Conservation (phyloP, 2,888 invertebrate genomes). For the Drosophila prostipennis region DNA sequence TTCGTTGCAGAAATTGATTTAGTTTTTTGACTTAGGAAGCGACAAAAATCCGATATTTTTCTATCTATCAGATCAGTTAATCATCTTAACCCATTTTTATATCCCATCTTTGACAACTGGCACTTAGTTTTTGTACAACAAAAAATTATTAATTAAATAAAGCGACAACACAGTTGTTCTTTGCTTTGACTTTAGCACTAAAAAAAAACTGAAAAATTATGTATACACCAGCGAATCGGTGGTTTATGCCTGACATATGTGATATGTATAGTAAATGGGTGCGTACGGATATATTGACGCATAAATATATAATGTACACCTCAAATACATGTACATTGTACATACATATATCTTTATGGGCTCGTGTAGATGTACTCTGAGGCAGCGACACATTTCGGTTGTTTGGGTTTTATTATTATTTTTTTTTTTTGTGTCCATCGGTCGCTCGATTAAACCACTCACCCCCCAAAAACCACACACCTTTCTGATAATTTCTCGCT, state of each 20-base stretch:
- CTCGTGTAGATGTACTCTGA: slow-evolving; percentile 14
- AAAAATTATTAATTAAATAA: slow-evolving; percentile 19
- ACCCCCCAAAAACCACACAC: slow-evolving; percentile 8
- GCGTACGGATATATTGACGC: slow-evolving; percentile 20
- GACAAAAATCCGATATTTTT: too few relatives aligned
- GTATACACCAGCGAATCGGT: slow-evolving; percentile 69
- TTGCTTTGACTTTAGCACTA: slow-evolving; percentile 52
- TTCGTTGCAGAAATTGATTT: too few relatives aligned
- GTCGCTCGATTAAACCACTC: slow-evolving; percentile 55
- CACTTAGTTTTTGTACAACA: slow-evolving; percentile 2
- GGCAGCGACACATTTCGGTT: slow-evolving; percentile 51
- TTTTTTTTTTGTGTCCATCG: slow-evolving; percentile 32
- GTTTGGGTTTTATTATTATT: slow-evolving; percentile 32
- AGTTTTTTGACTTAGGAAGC: too few relatives aligned
- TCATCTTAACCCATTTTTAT: not conserved
- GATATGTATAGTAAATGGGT: slow-evolving; percentile 4
- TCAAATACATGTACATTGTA: not conserved
- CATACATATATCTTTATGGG: slow-evolving; percentile 5
- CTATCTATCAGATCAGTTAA: not conserved
- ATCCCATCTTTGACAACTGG: not conserved
- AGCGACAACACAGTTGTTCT: slow-evolving; percentile 14
- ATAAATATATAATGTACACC: slow-evolving; percentile 29
- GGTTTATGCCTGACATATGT: slow-evolving; percentile 46
- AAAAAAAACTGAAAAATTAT: slow-evolving; percentile 54
- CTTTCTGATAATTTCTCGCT: slow-evolving; percentile 67